Conservation (phyloP, 1,140 invertebrate genomes). For the Thereuonema tuberculata region DNA sequence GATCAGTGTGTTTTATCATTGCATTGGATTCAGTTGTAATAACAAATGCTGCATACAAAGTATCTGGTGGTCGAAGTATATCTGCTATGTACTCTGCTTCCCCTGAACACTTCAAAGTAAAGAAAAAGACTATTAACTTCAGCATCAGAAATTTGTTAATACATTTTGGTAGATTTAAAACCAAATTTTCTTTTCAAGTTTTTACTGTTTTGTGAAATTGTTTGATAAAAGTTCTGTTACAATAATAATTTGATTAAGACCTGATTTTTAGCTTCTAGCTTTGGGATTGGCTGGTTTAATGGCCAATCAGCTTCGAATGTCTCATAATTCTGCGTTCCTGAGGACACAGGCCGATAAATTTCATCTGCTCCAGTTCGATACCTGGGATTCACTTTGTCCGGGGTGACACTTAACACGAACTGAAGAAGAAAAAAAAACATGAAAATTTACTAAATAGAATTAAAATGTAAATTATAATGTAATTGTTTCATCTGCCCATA, state of each 20-base stretch:
- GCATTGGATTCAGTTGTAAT: not conserved
- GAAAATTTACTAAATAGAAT: too few relatives aligned
- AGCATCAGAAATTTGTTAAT: not conserved
- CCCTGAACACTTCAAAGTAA: not conserved
- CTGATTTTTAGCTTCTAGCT: slow-evolving; percentile 58
- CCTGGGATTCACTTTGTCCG: not conserved
- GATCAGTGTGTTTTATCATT: not conserved
- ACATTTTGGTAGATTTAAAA: not conserved
- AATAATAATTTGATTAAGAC: too few relatives aligned
- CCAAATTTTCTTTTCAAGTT: not conserved
- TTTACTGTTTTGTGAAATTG: not conserved
- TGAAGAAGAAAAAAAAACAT: not conserved
- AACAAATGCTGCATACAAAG: not conserved
- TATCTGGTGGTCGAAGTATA: not conserved
- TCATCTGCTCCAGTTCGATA: not conserved
- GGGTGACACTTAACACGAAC: not conserved
- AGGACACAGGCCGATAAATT: slow-evolving; percentile 46
- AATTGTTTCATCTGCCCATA: too few relatives aligned
- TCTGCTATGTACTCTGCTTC: not conserved
- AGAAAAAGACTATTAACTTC: not conserved
- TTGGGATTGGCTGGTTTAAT: slow-evolving; percentile 56
- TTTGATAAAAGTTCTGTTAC: not conserved
- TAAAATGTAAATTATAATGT: too few relatives aligned
- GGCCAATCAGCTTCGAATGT: slow-evolving; percentile 60
- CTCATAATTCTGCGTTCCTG: slow-evolving; percentile 53